Conservation (phyloP, 2,113 vertebrate genomes). For the Chauna torquata region DNA sequence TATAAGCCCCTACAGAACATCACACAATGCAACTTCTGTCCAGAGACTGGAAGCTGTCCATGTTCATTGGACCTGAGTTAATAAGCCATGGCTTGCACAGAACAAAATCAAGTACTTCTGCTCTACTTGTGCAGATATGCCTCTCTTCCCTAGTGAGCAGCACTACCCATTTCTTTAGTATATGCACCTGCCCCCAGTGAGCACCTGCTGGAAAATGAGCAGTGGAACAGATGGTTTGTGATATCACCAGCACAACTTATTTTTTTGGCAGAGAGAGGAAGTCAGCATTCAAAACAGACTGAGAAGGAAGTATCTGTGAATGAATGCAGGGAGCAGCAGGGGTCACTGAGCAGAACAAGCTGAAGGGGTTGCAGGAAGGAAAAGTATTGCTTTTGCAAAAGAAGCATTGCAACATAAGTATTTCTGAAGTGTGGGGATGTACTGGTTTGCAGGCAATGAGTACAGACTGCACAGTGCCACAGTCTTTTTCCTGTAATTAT, state of each 20-base stretch:
- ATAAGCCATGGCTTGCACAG: neutral
- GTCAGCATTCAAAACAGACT: neutral
- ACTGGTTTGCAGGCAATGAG: neutral
- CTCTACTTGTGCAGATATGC: neutral
- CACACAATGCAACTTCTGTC: constrained; percentile 31
- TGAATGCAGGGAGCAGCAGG: neutral
- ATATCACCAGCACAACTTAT: neutral
- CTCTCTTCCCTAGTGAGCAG: neutral
- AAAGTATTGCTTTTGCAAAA: neutral
- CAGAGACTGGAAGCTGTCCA: constrained; percentile 24
- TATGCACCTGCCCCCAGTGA: neutral
- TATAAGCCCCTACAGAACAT: neutral
- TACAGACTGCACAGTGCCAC: neutral
- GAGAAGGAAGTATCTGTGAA: neutral
- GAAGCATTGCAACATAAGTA: neutral
- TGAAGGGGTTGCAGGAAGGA: neutral
- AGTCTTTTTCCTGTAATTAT: neutral
- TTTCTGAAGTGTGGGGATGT: neutral
- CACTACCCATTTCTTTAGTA: neutral
- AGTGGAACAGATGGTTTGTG: neutral
- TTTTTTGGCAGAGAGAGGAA: neutral
- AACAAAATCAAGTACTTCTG: neutral
- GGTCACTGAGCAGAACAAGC: neutral
- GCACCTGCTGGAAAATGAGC: neutral
- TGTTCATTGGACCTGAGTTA: neutral